Evolutionary conservation across 1,140 invertebrate genomes (phyloP), one percentile per base, ranked within the genome.

Genomic region (Spodoptera frugiperda): DNA sequence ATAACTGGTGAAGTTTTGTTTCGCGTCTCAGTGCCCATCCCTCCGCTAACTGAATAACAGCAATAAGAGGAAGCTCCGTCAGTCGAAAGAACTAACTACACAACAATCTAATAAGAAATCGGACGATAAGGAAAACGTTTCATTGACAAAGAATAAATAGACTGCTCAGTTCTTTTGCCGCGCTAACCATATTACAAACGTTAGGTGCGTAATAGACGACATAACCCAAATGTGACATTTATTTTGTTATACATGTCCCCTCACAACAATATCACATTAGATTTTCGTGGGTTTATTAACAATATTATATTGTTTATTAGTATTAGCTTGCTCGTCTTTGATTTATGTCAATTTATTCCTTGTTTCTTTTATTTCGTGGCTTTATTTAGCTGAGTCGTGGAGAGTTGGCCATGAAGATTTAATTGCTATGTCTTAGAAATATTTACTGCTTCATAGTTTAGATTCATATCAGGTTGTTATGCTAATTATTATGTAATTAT

Each of bases 81-180:
- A 81, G 73, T 72, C 81, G 78, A 87, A 80, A 78, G 76, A 83
- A 87, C 84, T 86, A 87, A 90, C 87, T 90, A 84, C 77, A 68
- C 19, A 80, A 76, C 86, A 92, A 92, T 92, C 85, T 89, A 89
- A 92, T 91, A 91, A 90, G 85, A 87, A 89, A 88, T 89, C 82
- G 86, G 82, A 72, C 78, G 81, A 90, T 88, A 86, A 91, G 87
- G 87, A 90, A 91, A 89, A 90, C 86, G 84, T 88, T 90, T 86
- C 83, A 90, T 87, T 88, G 84, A 83, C 85, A 84, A 87, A 84
- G 82, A 87, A 87, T 86, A 89, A 88, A 89, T 80, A 86, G 67
- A 82, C 79, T 84, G 83, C 82, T 84, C 78, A 78, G 80, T 86
- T 84, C 78, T 83, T 80, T 83, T 83, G 71, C 70, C 75, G 76